Base-by-base conservation (phyloP, 2,113 vertebrate genomes). In the Pseudorasbora parva region DNA sequence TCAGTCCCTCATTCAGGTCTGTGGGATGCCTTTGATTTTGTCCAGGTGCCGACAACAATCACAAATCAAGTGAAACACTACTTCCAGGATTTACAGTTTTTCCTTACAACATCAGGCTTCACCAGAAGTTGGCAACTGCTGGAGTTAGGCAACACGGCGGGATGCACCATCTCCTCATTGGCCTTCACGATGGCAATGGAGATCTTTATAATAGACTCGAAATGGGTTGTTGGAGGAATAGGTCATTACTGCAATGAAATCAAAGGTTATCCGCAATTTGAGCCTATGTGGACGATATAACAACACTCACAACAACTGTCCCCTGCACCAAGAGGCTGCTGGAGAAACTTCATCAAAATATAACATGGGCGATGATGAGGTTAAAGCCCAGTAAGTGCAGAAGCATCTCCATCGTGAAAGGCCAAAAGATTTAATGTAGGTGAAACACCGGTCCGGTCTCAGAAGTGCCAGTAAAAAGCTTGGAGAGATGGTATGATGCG, bases 301-400 rank as follows among this genome's bases (percentile, higher is more conserved):
- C 73, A 19, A 84, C 73, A 15, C 82, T 84, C 19, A 82, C 59
- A 8, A 75, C 69, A 21, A 82, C 57, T 8, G 30, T 51, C 25
- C 25, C 83, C 19, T 84, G 77, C 14, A 60, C 68, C 33, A 64
- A 45, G 66, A 43, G 43, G 49, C 77, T 72, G 12, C 37, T 74
- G 54, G 51, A 41, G 12, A 85, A 85, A 41, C 78, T 81, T 23
- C 59, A 80, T 27, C 27, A 72, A 9, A 85, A 85, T 27, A 80
- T 72, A 5, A 72, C 5, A n/a, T 84, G 43, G 59, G 33, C 49
- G 7, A 47, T 21, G 27, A 74, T 81, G 68, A 85, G 75, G 56
- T 15, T 85, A n/a, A 73, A 85, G 69, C 78, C 66, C 21, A 72
- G 37, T 3, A 78, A 69, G 33, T 84, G 23, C 74, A 57, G 74